These are phyloP conservation scores for Sinonovacula constricta DNA, from an alignment of 1,140 invertebrate genomes.

Conservation along the genomic window DNA sequence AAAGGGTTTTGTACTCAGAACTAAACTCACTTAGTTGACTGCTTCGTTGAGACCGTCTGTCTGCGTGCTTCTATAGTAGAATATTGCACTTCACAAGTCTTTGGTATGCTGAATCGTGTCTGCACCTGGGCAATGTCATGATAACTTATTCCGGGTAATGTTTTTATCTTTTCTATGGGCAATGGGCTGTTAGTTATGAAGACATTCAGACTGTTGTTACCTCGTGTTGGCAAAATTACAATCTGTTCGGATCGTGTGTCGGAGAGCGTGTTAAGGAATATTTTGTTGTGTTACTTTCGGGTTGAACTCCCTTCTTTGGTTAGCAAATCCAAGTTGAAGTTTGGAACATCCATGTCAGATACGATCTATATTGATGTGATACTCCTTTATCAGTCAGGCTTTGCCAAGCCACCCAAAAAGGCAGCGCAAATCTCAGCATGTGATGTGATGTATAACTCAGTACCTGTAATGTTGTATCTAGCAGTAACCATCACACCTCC, in stretches of 20 bases:
- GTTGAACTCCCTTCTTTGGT: too few relatives aligned
- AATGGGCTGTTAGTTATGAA: constrained; percentile 27
- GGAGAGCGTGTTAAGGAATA: neutral
- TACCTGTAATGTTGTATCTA: too few relatives aligned
- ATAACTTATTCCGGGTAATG: constrained; percentile 19
- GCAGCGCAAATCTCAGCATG: too few relatives aligned
- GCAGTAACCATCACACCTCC: too few relatives aligned
- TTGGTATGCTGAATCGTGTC: neutral
- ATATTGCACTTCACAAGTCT: neutral
- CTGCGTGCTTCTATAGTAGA: constrained; percentile 1
- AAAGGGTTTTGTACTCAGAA: neutral
- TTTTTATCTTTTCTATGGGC: neutral
- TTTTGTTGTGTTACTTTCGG: too few relatives aligned
- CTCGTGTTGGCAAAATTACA: constrained; percentile 10
- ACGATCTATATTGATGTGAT: too few relatives aligned
- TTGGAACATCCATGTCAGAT: too few relatives aligned
- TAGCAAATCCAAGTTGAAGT: too few relatives aligned
- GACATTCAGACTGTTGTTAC: constrained; percentile 10
- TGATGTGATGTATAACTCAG: too few relatives aligned
- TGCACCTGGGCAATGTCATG: neutral
- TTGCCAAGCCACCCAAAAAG: too few relatives aligned
- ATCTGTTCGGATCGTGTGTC: neutral
- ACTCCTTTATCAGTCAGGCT: too few relatives aligned
- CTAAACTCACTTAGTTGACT: neutral
- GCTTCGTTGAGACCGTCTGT: neutral